Evolutionary conservation across 2,888 invertebrate genomes (phyloP).

Genomic region (Xanthostigma xanthostigma): DNA sequence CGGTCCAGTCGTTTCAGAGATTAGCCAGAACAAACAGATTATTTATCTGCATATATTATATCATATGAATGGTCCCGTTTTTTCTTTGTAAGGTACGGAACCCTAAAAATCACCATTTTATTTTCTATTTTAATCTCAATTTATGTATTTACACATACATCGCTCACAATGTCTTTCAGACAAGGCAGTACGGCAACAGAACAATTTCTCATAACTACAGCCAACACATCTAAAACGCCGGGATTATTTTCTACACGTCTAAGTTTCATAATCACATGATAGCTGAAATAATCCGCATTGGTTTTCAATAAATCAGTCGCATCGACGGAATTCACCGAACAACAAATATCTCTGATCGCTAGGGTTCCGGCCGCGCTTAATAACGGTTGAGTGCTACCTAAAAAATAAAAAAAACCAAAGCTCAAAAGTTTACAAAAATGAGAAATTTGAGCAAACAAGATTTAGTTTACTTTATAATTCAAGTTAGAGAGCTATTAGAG

Average conservation of each 20-base stretch:
- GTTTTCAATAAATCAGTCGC: slow-evolving; percentile 45
- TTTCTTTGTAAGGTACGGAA: too few relatives aligned
- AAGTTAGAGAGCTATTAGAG: too few relatives aligned
- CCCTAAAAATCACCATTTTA: too few relatives aligned
- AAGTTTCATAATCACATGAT: slow-evolving; percentile 48
- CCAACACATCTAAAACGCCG: slow-evolving; percentile 53
- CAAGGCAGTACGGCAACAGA: slow-evolving; percentile 46
- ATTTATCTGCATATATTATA: too few relatives aligned
- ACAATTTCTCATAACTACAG: slow-evolving; percentile 56
- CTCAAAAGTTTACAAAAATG: too few relatives aligned
- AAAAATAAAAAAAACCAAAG: background rate
- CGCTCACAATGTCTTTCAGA: slow-evolving; percentile 50
- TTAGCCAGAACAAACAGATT: too few relatives aligned
- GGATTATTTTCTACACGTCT: slow-evolving; percentile 45
- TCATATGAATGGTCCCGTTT: too few relatives aligned
- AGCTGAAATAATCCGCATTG: slow-evolving; percentile 62
- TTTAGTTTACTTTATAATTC: too few relatives aligned
- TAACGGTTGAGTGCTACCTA: slow-evolving; percentile 49
- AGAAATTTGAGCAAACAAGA: too few relatives aligned
- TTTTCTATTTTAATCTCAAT: background rate
- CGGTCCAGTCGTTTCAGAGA: too few relatives aligned
- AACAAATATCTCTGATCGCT: slow-evolving; percentile 40
- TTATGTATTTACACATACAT: slow-evolving; percentile 32
- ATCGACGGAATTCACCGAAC: slow-evolving; percentile 35
- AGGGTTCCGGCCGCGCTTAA: slow-evolving; percentile 45